These are phyloP conservation scores for Rousettus madagascariensis DNA, from an alignment of 2,797 vertebrate species.

Conservation along the genomic window DNA sequence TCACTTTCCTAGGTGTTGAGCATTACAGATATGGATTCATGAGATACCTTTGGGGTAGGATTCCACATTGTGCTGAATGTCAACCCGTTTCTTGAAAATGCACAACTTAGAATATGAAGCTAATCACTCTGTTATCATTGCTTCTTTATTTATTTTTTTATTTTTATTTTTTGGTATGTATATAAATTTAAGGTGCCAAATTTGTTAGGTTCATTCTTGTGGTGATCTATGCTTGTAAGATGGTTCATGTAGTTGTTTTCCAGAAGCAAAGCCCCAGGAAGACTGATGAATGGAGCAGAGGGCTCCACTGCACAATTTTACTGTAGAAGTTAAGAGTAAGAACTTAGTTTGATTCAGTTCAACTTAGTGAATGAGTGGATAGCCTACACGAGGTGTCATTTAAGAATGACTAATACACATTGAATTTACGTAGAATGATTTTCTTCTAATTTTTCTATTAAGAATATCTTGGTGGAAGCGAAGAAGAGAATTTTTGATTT, in stretches of 20 bases:
- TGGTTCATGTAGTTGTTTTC: not conserved
- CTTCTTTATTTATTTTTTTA: too few species aligned
- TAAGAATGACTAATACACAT: not conserved
- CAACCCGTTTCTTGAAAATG: not conserved
- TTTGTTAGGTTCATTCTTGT: not conserved
- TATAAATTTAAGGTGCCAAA: not conserved
- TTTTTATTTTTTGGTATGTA: not conserved
- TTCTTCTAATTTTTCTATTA: not conserved
- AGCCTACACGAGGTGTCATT: not conserved
- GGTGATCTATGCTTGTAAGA: not conserved
- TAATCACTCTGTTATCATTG: not conserved
- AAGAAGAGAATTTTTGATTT: not conserved
- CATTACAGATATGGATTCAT: not conserved
- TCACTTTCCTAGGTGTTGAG: not conserved
- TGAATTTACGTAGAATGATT: not conserved
- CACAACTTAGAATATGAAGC: not conserved
- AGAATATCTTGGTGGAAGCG: not conserved
- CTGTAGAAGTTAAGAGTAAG: not conserved
- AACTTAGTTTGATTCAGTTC: not conserved
- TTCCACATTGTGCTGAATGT: not conserved
- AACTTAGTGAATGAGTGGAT: not conserved
- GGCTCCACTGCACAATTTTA: not conserved
- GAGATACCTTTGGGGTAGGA: not conserved
- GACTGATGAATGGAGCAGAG: not conserved
- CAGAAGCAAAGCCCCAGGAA: not conserved